Conservation (phyloP, 2,888 invertebrate species). For the Dastarcus helophoroides region DNA sequence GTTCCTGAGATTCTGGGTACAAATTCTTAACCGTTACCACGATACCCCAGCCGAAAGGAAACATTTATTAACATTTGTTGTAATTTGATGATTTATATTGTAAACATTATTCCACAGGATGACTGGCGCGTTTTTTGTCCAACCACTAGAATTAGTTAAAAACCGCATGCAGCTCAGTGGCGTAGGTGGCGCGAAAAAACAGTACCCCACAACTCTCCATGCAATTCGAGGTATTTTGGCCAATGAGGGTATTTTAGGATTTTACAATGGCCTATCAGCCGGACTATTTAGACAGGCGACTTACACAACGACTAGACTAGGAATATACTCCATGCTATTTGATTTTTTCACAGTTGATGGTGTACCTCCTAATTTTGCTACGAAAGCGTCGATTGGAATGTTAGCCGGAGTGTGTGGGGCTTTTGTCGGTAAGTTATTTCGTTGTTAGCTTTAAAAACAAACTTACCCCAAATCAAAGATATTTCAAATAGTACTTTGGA, state of each 20-base stretch:
- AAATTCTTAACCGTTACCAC: too few relatives aligned
- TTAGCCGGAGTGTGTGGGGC: slow-evolving; percentile 79
- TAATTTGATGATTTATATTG: too few relatives aligned
- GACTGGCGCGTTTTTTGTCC: slow-evolving; percentile 90
- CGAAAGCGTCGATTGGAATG: slow-evolving; percentile 76
- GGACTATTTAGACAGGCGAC: slow-evolving; percentile 92
- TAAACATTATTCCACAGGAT: too few relatives aligned
- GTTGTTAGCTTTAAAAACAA: too few relatives aligned
- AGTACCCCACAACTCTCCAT: slow-evolving; percentile 69
- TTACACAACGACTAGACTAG: slow-evolving; percentile 93
- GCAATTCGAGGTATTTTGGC: slow-evolving; percentile 68
- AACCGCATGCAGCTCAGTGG: slow-evolving; percentile 96
- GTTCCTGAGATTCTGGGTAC: too few relatives aligned
- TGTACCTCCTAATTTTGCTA: slow-evolving; percentile 65
- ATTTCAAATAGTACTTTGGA: too few relatives aligned
- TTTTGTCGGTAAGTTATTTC: slow-evolving; percentile 61
- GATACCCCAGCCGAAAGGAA: too few relatives aligned
- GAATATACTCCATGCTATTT: slow-evolving; percentile 85
- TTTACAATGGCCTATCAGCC: slow-evolving; percentile 89
- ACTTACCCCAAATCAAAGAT: too few relatives aligned
- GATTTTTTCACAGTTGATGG: slow-evolving; percentile 51
- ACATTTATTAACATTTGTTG: too few relatives aligned
- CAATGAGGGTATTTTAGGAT: slow-evolving; percentile 74
- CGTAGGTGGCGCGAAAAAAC: slow-evolving; percentile 54
- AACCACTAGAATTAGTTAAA: slow-evolving; percentile 94